Evolutionary conservation across 2,113 vertebrate genomes (phyloP).

Genomic region (Bujurquina vittata): DNA sequence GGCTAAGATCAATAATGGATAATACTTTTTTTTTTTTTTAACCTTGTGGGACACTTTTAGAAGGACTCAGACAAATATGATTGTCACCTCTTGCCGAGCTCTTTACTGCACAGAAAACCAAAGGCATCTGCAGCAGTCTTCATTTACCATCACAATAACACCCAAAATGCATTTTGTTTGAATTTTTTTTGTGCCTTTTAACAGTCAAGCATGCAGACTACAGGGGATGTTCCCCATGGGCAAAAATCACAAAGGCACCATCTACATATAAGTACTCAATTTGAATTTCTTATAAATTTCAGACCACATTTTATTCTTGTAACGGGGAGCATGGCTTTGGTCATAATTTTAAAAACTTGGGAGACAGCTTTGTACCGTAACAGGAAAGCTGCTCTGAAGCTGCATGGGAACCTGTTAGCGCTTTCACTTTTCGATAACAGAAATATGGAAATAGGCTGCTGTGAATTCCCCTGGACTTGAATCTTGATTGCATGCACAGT

Average conservation of each 20-base stretch:
- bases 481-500: constrained; percentile 9
- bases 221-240: background rate
- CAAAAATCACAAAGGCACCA: background rate
- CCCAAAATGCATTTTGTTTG: background rate
- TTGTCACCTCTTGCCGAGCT: background rate
- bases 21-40: background rate
- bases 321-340: background rate
- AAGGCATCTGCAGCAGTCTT: background rate
- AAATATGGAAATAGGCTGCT: constrained; percentile 62
- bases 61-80: background rate
- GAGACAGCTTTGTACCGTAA: constrained; percentile 10
- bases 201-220: background rate
- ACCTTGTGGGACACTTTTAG: background rate
- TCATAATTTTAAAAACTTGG: background rate
- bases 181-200: no score
- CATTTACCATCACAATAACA: background rate
- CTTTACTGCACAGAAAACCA: background rate
- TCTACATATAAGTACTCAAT: background rate
- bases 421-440: constrained; percentile 64
- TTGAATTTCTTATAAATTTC: background rate
- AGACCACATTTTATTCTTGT: background rate
- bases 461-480: constrained; percentile 72
- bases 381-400: constrained; percentile 15
- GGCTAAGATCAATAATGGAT: background rate
- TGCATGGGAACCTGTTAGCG: constrained; percentile 16